A percentile compares a stretch with the other conserved stretches of the same genome.
Evolutionary conservation across 2,113 vertebrate species (phyloP).

Genomic region (Vombatus ursinus): DNA sequence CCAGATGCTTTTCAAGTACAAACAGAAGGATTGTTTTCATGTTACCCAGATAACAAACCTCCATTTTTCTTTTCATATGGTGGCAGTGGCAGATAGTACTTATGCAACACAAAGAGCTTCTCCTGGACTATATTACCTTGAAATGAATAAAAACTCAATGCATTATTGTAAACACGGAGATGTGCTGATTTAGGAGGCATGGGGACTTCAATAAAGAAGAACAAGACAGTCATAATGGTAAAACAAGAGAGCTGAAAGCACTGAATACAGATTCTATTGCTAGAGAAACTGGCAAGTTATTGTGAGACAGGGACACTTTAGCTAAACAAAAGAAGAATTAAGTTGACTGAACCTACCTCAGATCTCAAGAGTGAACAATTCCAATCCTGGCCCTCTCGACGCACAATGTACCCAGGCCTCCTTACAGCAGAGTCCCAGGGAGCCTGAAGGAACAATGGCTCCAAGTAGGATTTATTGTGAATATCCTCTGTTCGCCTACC

Average conservation of each 20-base stretch:
- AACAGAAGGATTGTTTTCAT: conserved; percentile 54
- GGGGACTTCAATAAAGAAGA: conserved; percentile 34
- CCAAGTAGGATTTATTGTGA: background rate
- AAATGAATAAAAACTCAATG: conserved; percentile 56
- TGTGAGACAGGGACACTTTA: background rate
- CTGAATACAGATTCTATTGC: background rate
- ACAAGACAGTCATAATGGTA: conserved; percentile 2
- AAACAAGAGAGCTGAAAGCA: conserved; percentile 32
- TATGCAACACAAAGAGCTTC: conserved; percentile 40
- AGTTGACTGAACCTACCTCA: background rate
- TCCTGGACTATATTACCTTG: conserved; percentile 60
- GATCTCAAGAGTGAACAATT: conserved; percentile 32
- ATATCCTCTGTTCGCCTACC: background rate
- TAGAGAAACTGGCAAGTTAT: background rate
- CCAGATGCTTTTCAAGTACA: conserved; percentile 56
- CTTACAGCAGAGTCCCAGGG: background rate
- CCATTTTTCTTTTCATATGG: conserved; percentile 39
- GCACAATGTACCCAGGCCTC: background rate
- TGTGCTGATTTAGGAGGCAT: conserved; percentile 53
- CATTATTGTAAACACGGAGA: conserved; percentile 70
- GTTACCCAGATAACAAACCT: conserved; percentile 52
- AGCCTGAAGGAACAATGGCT: background rate
- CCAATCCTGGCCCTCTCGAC: background rate
- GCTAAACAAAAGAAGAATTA: conserved; percentile 33
- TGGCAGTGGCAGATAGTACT: conserved; percentile 42